Evolutionary conservation across 2,113 vertebrate genomes (phyloP).

Genomic region (Rhadina sibilatrix): DNA sequence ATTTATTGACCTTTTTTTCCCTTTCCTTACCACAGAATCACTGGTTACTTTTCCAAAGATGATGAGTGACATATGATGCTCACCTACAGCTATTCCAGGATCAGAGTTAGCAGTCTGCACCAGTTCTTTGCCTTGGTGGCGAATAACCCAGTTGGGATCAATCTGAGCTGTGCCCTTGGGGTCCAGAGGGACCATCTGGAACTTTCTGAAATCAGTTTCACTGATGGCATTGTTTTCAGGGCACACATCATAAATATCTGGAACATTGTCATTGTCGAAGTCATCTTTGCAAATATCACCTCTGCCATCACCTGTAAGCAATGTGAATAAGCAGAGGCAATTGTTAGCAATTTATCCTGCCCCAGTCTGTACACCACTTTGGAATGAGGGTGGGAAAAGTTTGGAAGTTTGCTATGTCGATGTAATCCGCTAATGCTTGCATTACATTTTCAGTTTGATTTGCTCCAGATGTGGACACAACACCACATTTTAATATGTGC

Average conservation of each 20-base stretch:
- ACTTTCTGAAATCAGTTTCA: constrained; percentile 95
- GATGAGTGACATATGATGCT: constrained; percentile 49
- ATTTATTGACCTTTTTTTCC: background rate
- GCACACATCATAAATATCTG: constrained; percentile 92
- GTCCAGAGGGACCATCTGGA: constrained; percentile 98
- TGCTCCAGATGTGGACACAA: constrained; percentile 1
- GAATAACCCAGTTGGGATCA: constrained; percentile 98
- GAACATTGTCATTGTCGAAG: constrained; percentile 94
- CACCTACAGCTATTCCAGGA: constrained; percentile 95
- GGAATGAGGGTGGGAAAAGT: background rate
- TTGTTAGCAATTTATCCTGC: background rate
- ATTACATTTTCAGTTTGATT: constrained; percentile 1
- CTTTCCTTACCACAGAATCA: background rate
- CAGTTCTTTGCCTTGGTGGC: constrained; percentile 95
- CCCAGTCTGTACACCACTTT: background rate
- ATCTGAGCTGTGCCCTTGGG: constrained; percentile 98
- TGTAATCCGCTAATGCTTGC: background rate
- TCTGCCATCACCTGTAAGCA: constrained; percentile 86
- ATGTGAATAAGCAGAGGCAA: background rate
- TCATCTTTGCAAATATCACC: constrained; percentile 96
- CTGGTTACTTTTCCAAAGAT: background rate
- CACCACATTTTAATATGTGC: background rate
- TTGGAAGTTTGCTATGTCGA: background rate
- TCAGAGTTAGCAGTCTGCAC: constrained; percentile 98
- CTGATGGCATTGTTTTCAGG: constrained; percentile 94